Base-by-base conservation (phyloP, 2,113 vertebrate species). In the Festucalex cinctus region DNA sequence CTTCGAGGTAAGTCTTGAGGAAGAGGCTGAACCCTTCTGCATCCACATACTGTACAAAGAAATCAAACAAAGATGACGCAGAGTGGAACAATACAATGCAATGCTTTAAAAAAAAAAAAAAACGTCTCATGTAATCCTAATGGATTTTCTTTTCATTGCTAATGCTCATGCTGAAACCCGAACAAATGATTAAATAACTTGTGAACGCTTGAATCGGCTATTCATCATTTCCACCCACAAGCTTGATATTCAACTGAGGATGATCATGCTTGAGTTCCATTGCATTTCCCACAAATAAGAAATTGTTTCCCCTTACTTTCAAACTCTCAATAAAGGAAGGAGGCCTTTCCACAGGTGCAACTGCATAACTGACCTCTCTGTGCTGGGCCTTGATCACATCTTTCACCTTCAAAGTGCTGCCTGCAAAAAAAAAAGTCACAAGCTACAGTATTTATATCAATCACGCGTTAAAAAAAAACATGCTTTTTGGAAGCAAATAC, bases 1-100 rank as follows among this genome's bases (percentile, higher is more conserved):
- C 87, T 51, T 95, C 95, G 71, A 97, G 87, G 80, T 97, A 98
- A 22, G 90, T 92, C 80, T 92, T 93, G 74, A 97, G 87, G 84
- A 98, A 97, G 37, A 91, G 82, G 65, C 81, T 73, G 81, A 98
- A 97, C 9, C 93, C 95, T 19, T 87, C 79, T 0, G 88, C 90
- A 26, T 93, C 90, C 9, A 97, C 86, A 9, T 84, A 88, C 95
- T 97, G 76, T 39, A 37, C 28, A 66, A 1, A 28, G 39, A 65
- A 43, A 75, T 22, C 0, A 37, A 14, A 59, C 20, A 37, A 65
- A 12, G 14, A 35, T 48, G 37, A 14, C 20, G 39, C 19, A n/a
- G 19, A 41, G 19, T 58, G 35, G 19, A 60, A 60, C 35, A 60
- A 37, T 5, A 12, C 4, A n/a, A 2, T 22, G 14, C 35, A 36